phyloP scores from a whole-genome alignment of 2,113 vertebrate genomes.

The Dunckerocampus dactyliophorus region DNA sequence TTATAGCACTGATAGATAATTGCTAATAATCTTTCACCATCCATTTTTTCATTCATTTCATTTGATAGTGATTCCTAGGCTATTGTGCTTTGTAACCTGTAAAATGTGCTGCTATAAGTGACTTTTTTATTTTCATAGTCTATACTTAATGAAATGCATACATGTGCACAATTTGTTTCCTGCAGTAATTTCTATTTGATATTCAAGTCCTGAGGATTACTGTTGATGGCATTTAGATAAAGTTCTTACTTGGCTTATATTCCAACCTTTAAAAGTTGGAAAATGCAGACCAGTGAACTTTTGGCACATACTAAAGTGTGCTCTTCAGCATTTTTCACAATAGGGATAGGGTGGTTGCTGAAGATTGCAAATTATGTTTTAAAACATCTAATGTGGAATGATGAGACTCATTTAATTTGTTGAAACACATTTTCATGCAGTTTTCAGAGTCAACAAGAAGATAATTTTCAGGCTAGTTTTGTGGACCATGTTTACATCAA shows the following conservation, averaged over 20 bases:
- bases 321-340: too few species aligned
- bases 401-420: not conserved
- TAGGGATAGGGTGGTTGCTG: too few species aligned
- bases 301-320: too few species aligned
- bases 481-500: not conserved
- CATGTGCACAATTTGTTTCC: not conserved
- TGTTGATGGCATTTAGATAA: not conserved
- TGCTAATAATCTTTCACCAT: slow-evolving; percentile 14
- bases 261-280: too few species aligned
- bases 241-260: not conserved
- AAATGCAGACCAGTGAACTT: too few species aligned
- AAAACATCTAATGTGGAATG: not conserved
- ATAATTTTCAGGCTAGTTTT: not conserved
- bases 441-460: too few species aligned
- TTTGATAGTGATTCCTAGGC: slow-evolving; percentile 65
- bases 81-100: slow-evolving; percentile 70
- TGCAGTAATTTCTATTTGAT: not conserved
- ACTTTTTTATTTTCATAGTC: not conserved
- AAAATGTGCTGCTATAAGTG: slow-evolving; percentile 9
- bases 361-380: not conserved
- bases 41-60: slow-evolving; percentile 6
- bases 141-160: not conserved
- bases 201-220: not conserved
- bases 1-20: slow-evolving; percentile 12
- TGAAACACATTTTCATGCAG: not conserved